These are phyloP conservation scores for Pollimyrus isidori DNA, from an alignment of 2,113 vertebrate species.

Conservation along the genomic window DNA sequence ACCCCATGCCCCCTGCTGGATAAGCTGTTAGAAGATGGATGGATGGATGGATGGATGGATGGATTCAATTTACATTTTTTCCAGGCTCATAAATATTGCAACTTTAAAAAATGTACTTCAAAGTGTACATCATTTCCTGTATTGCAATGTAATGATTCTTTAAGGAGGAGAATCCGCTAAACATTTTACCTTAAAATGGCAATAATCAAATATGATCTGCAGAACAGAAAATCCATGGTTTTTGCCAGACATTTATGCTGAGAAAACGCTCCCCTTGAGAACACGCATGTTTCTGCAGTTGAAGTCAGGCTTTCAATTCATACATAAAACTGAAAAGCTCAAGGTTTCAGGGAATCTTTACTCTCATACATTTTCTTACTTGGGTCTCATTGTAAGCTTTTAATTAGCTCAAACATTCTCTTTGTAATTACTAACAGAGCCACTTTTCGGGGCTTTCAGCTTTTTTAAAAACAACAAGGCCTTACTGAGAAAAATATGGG, in stretches of 20 bases:
- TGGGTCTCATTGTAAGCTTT: constrained; percentile 27
- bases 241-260: background rate
- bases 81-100: background rate
- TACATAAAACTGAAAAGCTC: background rate
- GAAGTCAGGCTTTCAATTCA: background rate
- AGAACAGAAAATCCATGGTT: background rate
- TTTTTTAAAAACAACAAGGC: constrained; percentile 25
- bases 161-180: background rate
- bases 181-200: background rate
- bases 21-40: background rate
- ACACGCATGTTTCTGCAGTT: background rate
- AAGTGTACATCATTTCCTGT: background rate
- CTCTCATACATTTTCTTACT: background rate
- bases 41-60: background rate
- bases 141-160: background rate
- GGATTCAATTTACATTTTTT: background rate
- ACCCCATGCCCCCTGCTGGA: background rate
- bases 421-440: constrained; percentile 41
- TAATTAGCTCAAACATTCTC: constrained; percentile 32
- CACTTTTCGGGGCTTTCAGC: constrained; percentile 39
- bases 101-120: background rate
- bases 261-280: background rate
- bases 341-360: background rate
- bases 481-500: constrained; percentile 48
- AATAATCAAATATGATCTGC: background rate